phyloP scores from a whole-genome alignment of 2,888 invertebrate genomes.

The Macrosiphum euphorbiae region DNA sequence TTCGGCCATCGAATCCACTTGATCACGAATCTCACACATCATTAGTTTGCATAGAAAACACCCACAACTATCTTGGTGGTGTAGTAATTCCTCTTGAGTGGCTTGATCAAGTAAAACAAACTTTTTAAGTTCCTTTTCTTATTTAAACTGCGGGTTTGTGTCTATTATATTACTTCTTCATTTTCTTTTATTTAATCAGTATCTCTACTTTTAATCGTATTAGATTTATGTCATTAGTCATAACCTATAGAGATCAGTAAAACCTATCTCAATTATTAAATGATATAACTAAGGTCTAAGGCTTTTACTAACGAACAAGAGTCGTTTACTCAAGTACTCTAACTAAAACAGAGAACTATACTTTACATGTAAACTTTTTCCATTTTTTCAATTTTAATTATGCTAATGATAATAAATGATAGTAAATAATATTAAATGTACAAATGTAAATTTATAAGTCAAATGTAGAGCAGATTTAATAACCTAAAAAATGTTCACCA shows the following conservation, averaged over 20 bases:
- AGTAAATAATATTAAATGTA: neutral
- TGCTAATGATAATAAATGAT: neutral
- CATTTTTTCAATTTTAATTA: neutral
- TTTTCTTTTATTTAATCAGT: neutral
- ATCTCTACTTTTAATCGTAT: neutral
- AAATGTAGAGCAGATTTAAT: neutral
- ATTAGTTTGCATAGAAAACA: slow-evolving; percentile 90
- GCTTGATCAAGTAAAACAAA: slow-evolving; percentile 75
- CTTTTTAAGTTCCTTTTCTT: neutral
- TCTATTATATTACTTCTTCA: neutral
- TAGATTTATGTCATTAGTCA: neutral
- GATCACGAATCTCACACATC: slow-evolving; percentile 84
- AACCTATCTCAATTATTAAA: neutral
- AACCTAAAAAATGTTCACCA: neutral
- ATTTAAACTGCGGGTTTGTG: neutral
- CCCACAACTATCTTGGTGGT: slow-evolving; percentile 91
- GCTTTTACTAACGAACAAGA: neutral
- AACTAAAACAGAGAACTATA: neutral
- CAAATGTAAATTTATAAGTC: too few relatives aligned
- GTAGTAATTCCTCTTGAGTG: slow-evolving; percentile 84
- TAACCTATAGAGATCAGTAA: neutral
- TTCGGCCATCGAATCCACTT: slow-evolving; percentile 75
- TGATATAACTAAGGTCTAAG: neutral
- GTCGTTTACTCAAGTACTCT: neutral
- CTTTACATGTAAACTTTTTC: neutral